A percentile compares a stretch with the other conserved stretches of the same genome.
Evolutionary conservation across 1,140 invertebrate genomes (phyloP).

Genomic region (Thalassaphorura encarpata): DNA sequence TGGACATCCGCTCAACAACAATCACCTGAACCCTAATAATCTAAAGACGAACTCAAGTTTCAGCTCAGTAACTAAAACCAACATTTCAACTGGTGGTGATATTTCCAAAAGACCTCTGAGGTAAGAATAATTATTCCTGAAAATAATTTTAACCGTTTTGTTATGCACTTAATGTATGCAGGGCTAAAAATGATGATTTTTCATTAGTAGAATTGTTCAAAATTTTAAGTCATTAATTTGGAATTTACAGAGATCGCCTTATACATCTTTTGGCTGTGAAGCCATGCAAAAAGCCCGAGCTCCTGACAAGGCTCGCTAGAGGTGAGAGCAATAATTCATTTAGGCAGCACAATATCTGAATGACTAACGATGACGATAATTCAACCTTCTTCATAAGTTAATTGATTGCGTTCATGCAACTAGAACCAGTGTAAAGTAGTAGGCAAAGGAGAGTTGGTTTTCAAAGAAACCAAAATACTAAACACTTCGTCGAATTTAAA

Average conservation of each 20-base stretch:
- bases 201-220: conserved; percentile 81
- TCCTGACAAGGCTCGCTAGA: conserved; percentile 63
- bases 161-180: not conserved
- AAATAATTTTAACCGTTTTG: not conserved
- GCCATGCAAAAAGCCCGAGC: conserved; percentile 84
- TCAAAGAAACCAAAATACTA: too few relatives aligned
- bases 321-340: too few relatives aligned
- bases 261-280: conserved; percentile 84
- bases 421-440: too few relatives aligned
- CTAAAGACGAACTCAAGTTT: not conserved
- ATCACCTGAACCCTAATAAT: not conserved
- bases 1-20: not conserved
- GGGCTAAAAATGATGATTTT: conserved; percentile 35
- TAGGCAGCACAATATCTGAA: too few relatives aligned
- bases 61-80: not conserved
- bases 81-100: conserved; percentile 8
- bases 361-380: too few relatives aligned
- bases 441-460: too few relatives aligned
- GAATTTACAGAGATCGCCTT: conserved; percentile 65
- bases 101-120: conserved; percentile 21
- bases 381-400: too few relatives aligned
- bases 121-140: conserved; percentile 6
- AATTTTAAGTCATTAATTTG: conserved; percentile 16
- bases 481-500: too few relatives aligned
- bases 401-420: too few relatives aligned